Percentiles rank a stretch among this genome's conserved stretches.
Evolutionary conservation across 1,140 invertebrate species (phyloP).

Genomic region (Protaetia brevitarsis): DNA sequence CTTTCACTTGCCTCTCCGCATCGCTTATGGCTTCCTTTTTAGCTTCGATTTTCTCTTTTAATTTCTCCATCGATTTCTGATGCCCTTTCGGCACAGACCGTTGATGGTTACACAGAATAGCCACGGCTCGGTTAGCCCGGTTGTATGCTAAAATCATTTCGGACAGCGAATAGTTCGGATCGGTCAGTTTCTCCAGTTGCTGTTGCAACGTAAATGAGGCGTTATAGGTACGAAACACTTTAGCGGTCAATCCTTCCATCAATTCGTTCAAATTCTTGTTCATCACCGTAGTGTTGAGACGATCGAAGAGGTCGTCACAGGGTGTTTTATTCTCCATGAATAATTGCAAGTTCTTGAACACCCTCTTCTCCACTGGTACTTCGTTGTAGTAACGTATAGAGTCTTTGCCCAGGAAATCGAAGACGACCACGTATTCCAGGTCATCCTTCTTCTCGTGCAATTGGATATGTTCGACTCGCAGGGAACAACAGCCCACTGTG

Average conservation of each 20-base stretch:
- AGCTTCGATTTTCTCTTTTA: constrained; percentile 91
- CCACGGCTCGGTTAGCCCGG: constrained; percentile 96
- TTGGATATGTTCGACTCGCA: constrained; percentile 95
- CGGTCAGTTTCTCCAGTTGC: constrained; percentile 90
- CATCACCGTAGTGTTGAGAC: constrained; percentile 90
- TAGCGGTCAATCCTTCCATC: constrained; percentile 98
- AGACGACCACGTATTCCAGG: constrained; percentile 93
- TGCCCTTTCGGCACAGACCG: constrained; percentile 86
- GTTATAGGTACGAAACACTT: constrained; percentile 99
- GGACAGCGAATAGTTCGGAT: constrained; percentile 73
- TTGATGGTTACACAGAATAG: constrained; percentile 99
- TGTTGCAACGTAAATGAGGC: constrained; percentile 97
- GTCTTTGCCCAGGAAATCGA: constrained; percentile 86
- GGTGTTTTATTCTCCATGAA: constrained; percentile 97
- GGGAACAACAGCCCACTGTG: constrained; percentile 98
- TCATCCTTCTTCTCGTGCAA: constrained; percentile 88
- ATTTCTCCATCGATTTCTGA: constrained; percentile 97
- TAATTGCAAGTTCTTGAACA: constrained; percentile 96
- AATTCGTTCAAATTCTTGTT: constrained; percentile 97
- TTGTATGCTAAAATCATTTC: constrained; percentile 95
- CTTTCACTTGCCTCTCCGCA: constrained; percentile 71
- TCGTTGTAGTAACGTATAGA: constrained; percentile 97
- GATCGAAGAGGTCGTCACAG: constrained; percentile 97
- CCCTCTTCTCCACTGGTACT: constrained; percentile 95
- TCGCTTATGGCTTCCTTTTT: constrained; percentile 85